These are phyloP conservation scores for Tachina lurida DNA, from an alignment of 2,888 invertebrate species.

Conservation along the genomic window DNA sequence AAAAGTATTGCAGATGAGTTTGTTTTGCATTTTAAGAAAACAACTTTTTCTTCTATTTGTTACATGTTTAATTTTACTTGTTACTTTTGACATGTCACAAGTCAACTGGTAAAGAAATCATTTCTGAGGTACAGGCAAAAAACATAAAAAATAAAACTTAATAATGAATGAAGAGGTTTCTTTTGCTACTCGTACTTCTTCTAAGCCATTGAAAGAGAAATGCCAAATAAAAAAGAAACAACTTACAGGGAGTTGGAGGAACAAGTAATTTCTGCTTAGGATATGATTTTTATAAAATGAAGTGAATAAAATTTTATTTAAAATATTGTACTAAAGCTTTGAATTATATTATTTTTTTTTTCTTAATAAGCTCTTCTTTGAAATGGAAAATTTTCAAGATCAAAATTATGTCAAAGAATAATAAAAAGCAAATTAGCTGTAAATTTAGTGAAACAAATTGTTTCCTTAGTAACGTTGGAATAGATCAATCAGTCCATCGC, in stretches of 20 bases:
- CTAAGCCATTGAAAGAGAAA: not conserved
- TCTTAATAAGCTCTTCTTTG: too few relatives aligned
- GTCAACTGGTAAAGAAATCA: conserved; percentile 60
- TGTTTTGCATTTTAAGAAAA: conserved; percentile 31
- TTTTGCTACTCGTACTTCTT: not conserved
- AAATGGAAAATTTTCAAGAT: too few relatives aligned
- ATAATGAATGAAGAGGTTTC: not conserved
- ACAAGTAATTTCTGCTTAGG: not conserved
- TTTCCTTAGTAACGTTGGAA: too few relatives aligned
- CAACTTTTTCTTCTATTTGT: conserved; percentile 17
- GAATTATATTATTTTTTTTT: too few relatives aligned
- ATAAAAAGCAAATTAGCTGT: too few relatives aligned
- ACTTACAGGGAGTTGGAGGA: not conserved
- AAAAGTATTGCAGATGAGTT: conserved; percentile 25
- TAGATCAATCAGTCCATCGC: too few relatives aligned
- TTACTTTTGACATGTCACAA: conserved; percentile 38
- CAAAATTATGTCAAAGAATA: too few relatives aligned
- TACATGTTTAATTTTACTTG: conserved; percentile 18
- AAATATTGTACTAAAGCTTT: too few relatives aligned
- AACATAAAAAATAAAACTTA: not conserved
- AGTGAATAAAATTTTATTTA: too few relatives aligned
- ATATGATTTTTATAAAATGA: too few relatives aligned
- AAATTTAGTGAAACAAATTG: too few relatives aligned
- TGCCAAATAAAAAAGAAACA: not conserved
- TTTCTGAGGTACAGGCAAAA: not conserved